Evolutionary conservation across 2,888 invertebrate genomes (phyloP), one percentile per base, ranked within the genome.

Genomic region (Megaustenia siamemsis): DNA sequence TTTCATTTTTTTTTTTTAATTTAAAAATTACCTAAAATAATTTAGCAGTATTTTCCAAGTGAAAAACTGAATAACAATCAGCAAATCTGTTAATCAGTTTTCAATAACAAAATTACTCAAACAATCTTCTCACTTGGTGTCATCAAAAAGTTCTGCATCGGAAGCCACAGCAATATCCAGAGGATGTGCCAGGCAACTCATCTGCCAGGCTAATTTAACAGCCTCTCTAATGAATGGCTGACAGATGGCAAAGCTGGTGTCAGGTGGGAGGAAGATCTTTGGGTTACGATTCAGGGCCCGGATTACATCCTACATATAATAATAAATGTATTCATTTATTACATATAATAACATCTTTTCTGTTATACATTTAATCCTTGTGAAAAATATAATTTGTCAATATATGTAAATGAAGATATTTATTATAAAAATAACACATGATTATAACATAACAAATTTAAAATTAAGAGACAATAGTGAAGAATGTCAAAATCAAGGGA

Each of bases 141-240:
- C 93, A 87, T 94, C 94, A 89, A 91, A 93, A 21, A 94, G 92
- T 85, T 94, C 94, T 78, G 92, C 93, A 86, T 93, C 93, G 45
- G 91, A 90, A n/a, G 93, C 92, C 12, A 93, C 89, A 75, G 92
- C 90, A 38, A 93, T 92, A 85, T 94, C 94, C 24, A 94, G 89
- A 15, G 94, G 92, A 86, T 93, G 91, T 32, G 93, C 93, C 40
- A 94, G 90, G 81, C 93, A 90, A 81, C 90, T 89, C 93, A 94
- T 93, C 87, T 92, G 92, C 94, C 94, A 94, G 75, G 94, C 93
- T 43, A 93, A 88, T 86, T 93, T 93, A 82, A 93, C 93, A 32
- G 93, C 92, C 86, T 94, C 94, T 24, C 94, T 90, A 86, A 94
- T 93, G 87, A 93, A 94, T 69, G 93, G 92, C 88, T 92, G 92